A percentile compares a stretch with the other conserved stretches of the same genome.
These are phyloP conservation scores for Scolopax bukidnonensis DNA, from an alignment of 2,797 vertebrate genomes.

Conservation along the genomic window DNA sequence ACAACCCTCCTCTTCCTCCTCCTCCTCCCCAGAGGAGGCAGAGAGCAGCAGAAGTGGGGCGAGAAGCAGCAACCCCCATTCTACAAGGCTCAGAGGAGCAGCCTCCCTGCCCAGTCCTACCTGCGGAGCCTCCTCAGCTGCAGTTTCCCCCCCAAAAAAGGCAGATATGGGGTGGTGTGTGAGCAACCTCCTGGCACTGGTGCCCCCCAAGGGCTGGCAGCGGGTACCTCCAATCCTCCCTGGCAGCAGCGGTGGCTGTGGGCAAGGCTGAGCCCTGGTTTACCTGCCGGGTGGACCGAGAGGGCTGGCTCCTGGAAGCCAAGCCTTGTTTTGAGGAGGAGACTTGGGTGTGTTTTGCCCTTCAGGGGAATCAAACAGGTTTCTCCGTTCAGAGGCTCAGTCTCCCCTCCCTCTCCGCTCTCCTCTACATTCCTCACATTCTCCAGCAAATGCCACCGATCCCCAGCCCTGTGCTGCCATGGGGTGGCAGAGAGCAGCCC, in stretches of 20 bases:
- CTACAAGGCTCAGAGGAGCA: not conserved
- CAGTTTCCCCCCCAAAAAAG: not conserved
- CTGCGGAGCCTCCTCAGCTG: not conserved
- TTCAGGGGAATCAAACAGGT: slow-evolving; percentile 81
- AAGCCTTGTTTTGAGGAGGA: slow-evolving; percentile 74
- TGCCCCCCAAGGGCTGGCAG: not conserved
- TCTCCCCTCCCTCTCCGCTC: slow-evolving; percentile 55
- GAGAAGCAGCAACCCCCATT: not conserved
- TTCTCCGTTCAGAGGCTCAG: slow-evolving; percentile 58
- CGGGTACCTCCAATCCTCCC: not conserved
- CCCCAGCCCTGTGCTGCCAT: not conserved
- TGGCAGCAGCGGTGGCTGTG: not conserved
- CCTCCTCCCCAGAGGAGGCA: not conserved
- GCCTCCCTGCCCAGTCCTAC: not conserved
- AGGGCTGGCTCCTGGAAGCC: slow-evolving; percentile 58
- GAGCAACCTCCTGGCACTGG: not conserved
- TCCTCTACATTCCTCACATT: slow-evolving; percentile 72
- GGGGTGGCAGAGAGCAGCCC: not conserved
- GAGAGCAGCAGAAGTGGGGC: not conserved
- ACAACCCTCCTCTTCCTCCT: not conserved
- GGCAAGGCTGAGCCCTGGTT: not conserved
- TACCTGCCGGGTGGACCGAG: not conserved
- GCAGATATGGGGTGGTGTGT: not conserved
- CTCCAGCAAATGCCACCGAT: not conserved
- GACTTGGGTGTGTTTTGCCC: slow-evolving; percentile 72